Conservation (phyloP, 2,888 invertebrate species). For the Tipula confusa region DNA sequence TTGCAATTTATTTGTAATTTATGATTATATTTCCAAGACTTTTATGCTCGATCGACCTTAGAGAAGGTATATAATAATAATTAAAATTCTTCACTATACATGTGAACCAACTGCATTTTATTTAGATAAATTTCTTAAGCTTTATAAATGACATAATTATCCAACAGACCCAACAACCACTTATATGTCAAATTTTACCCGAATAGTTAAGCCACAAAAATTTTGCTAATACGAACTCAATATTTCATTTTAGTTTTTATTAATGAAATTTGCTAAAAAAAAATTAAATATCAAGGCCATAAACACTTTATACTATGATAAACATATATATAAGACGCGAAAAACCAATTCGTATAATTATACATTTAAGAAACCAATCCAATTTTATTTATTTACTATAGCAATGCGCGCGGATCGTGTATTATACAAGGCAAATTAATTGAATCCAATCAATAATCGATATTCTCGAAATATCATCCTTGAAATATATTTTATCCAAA, state of each 20-base stretch:
- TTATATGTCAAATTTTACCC: background rate
- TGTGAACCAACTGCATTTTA: no score
- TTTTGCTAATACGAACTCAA: background rate
- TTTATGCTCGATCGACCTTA: no score
- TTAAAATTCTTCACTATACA: no score
- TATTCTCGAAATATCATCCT: background rate
- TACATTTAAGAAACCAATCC: background rate
- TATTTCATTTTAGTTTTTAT: background rate
- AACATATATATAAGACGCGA: background rate
- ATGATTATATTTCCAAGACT: no score
- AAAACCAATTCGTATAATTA: background rate
- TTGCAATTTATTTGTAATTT: no score
- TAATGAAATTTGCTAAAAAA: background rate
- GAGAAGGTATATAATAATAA: no score
- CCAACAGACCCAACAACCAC: background rate
- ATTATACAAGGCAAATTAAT: background rate
- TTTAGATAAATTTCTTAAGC: no score
- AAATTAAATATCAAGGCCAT: background rate
- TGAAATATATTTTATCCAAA: background rate
- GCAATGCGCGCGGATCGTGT: background rate
- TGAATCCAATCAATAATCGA: slow-evolving; percentile 5
- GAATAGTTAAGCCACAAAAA: background rate
- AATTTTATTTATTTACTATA: background rate
- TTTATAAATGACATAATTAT: background rate
- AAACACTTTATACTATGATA: background rate